These are phyloP conservation scores for Hippocampus zosterae DNA, from an alignment of 2,113 vertebrate genomes.

Conservation along the genomic window DNA sequence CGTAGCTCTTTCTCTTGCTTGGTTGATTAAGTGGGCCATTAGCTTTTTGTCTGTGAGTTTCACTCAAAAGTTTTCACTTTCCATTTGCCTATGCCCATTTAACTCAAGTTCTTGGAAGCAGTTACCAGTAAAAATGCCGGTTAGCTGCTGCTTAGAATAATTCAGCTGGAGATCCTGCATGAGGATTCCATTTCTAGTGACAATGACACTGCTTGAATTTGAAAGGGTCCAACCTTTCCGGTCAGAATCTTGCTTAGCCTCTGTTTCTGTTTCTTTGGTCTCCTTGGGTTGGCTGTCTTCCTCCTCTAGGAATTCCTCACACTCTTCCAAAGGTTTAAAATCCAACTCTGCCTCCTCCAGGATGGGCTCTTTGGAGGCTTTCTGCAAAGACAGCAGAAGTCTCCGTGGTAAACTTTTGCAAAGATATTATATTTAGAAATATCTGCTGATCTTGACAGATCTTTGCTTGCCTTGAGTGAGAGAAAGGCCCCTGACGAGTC, in stretches of 20 bases:
- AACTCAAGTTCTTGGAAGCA: background rate
- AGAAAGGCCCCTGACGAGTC: slow-evolving; percentile 97
- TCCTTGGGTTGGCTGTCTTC: slow-evolving; percentile 82
- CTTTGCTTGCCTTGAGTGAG: slow-evolving; percentile 82
- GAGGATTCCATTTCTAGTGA: background rate
- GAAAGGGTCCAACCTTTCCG: slow-evolving; percentile 54
- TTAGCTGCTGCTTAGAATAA: background rate
- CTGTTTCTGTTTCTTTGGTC: slow-evolving; percentile 84
- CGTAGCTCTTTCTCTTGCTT: slow-evolving; percentile 1
- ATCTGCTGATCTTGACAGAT: background rate
- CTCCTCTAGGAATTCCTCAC: slow-evolving; percentile 83
- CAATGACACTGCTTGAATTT: background rate
- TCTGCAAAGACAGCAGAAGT: slow-evolving; percentile 65
- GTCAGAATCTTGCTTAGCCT: slow-evolving; percentile 71
- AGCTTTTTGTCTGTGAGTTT: background rate
- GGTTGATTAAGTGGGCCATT: background rate
- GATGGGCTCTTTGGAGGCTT: slow-evolving; percentile 93
- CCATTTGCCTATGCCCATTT: background rate
- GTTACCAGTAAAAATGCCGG: background rate
- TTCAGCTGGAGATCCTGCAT: background rate
- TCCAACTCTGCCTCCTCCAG: slow-evolving; percentile 96
- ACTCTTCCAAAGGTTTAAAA: slow-evolving; percentile 87
- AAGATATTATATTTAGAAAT: background rate
- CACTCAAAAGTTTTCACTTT: background rate
- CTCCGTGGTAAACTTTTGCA: background rate